Percentiles rank a stretch among this genome's conserved stretches.
Evolutionary conservation across 2,888 invertebrate genomes (phyloP).

Genomic region (Harpalus rubripes): DNA sequence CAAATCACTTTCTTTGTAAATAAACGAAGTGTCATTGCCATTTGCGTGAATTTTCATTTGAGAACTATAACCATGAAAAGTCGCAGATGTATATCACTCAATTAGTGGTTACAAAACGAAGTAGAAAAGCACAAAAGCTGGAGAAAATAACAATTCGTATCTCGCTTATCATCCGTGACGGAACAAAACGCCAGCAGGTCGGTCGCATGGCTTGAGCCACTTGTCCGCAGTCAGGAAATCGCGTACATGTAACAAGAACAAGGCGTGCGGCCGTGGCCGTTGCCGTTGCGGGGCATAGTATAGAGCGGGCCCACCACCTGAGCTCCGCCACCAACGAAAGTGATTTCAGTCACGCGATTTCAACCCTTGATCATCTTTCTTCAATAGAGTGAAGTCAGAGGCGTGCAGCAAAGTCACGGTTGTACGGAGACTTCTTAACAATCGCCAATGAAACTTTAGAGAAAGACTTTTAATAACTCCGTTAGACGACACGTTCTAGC

Average conservation of each 20-base stretch:
- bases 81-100: constrained; percentile 21
- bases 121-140: constrained; percentile 6
- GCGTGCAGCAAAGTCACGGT: no score
- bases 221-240: constrained; percentile 65
- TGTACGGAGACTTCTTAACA: no score
- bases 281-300: not conserved
- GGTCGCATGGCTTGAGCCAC: constrained; percentile 61
- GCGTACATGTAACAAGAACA: constrained; percentile 59
- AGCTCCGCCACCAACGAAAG: constrained; percentile 68
- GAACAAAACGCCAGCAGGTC: constrained; percentile 48
- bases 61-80: no score
- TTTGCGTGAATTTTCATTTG: no score
- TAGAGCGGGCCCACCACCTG: constrained; percentile 4
- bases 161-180: constrained; percentile 54
- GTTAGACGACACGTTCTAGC: no score
- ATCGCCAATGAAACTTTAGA: not conserved
- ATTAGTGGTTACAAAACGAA: constrained; percentile 9
- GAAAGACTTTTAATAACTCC: no score
- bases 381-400: no score
- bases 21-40: no score
- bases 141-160: constrained; percentile 51
- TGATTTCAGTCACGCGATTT: constrained; percentile 75
- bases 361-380: constrained; percentile 58
- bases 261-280: constrained; percentile 3
- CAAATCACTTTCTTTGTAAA: no score